phyloP scores from a whole-genome alignment of 2,797 vertebrate genomes.

The Schizothorax lantsangensis region DNA sequence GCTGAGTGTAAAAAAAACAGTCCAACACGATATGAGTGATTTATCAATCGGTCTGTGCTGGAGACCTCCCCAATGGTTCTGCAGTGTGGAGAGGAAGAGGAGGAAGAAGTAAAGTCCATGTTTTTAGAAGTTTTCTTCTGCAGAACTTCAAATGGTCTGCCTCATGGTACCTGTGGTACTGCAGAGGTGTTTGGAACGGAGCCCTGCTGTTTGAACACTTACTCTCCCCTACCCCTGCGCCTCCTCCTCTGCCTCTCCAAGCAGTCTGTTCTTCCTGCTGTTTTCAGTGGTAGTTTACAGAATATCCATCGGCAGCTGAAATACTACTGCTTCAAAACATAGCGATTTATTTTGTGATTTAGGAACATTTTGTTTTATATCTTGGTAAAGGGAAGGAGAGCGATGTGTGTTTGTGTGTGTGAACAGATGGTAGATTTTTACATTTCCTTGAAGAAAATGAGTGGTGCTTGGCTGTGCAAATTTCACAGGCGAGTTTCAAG shows the following conservation, averaged over 20 bases:
- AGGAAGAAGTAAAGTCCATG: background rate
- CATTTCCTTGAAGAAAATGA: background rate
- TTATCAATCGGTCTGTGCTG: conserved; percentile 8
- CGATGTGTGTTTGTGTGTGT: background rate
- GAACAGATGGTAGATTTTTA: conserved; percentile 12
- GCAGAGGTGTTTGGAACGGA: conserved; percentile 39
- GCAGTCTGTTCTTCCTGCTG: conserved; percentile 29
- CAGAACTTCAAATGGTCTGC: conserved; percentile 12
- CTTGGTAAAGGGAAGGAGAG: background rate
- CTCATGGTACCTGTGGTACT: background rate
- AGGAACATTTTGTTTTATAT: background rate
- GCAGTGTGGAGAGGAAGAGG: background rate
- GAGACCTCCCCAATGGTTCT: conserved; percentile 30
- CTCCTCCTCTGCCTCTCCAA: background rate
- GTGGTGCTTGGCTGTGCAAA: background rate
- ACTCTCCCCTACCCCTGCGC: background rate
- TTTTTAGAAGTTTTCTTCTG: conserved; percentile 22
- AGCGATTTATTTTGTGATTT: background rate
- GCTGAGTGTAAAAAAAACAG: conserved; percentile 15
- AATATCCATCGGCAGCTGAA: conserved; percentile 9
- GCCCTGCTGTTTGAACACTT: conserved; percentile 35
- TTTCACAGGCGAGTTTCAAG: conserved; percentile 1
- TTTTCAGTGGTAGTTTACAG: background rate
- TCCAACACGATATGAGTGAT: conserved; percentile 24
- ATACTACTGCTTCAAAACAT: background rate